A percentile compares a stretch with the other conserved stretches of the same genome.
These are phyloP conservation scores for Micrasema minimum DNA, from an alignment of 1,140 invertebrate genomes.

Conservation along the genomic window DNA sequence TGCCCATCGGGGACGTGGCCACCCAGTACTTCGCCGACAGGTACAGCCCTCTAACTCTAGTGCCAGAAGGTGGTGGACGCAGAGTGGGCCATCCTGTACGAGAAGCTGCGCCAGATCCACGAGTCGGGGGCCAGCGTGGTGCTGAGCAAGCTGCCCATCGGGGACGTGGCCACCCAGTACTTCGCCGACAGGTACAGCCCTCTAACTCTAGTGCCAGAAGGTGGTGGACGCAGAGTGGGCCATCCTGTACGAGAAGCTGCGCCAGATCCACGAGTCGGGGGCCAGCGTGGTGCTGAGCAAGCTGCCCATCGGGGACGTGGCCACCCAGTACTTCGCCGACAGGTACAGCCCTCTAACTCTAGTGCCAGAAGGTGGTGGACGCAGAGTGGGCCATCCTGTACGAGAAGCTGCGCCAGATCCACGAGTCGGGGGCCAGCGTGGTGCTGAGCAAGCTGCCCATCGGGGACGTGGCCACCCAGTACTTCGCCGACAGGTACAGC, in stretches of 20 bases:
- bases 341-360: no score
- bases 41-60: no score
- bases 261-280: conserved; percentile 91
- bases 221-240: conserved; percentile 99
- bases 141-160: conserved; percentile 97
- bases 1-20: conserved; percentile 99
- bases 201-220: conserved; percentile 68
- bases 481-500: conserved; percentile 97
- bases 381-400: conserved; percentile 99
- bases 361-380: conserved; percentile 86
- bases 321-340: conserved; percentile 99
- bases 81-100: conserved; percentile 98
- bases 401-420: conserved; percentile 93
- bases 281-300: conserved; percentile 98
- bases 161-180: conserved; percentile 99
- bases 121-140: conserved; percentile 96
- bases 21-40: conserved; percentile 99
- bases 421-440: conserved; percentile 94
- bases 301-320: conserved; percentile 98
- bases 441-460: conserved; percentile 98
- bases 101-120: conserved; percentile 94
- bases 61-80: conserved; percentile 91
- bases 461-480: conserved; percentile 99
- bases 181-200: conserved; percentile 98
- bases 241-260: conserved; percentile 97